A percentile compares a stretch with the other conserved stretches of the same genome.
Conservation (phyloP, 1,140 invertebrate species). For the Drosophila pallidifrons region DNA sequence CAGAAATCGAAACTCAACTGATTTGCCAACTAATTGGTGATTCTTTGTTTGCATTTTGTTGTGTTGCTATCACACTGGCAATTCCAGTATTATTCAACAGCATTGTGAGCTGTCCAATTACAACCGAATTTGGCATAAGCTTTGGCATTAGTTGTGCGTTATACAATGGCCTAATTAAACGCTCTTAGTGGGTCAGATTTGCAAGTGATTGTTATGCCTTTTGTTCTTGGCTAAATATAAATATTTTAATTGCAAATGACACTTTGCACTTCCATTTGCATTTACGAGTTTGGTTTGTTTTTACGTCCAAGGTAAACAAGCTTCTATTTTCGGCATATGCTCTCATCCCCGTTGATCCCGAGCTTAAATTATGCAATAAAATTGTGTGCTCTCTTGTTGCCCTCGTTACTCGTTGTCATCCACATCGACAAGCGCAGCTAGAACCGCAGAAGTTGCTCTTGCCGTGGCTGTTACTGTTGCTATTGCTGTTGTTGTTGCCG, state of each 20-base stretch:
- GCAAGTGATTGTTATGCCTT: not conserved
- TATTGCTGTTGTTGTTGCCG: constrained; percentile 19
- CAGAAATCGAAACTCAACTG: not conserved
- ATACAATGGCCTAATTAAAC: not conserved
- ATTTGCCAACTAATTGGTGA: constrained; percentile 4
- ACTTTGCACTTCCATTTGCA: not conserved
- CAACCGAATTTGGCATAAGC: not conserved
- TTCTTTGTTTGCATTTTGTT: not conserved
- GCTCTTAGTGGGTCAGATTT: not conserved
- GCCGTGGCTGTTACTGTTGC: no score
- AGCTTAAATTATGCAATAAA: constrained; percentile 24
- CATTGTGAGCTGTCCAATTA: not conserved
- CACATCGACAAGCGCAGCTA: not conserved
- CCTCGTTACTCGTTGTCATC: constrained; percentile 11
- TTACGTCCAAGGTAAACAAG: not conserved
- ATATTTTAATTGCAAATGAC: not conserved
- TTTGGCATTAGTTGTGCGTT: not conserved
- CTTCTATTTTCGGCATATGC: constrained; percentile 4
- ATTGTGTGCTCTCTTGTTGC: constrained; percentile 10
- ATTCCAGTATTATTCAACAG: constrained; percentile 7
- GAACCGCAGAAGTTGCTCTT: constrained; percentile 19
- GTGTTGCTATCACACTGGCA: not conserved
- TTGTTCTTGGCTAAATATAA: not conserved
- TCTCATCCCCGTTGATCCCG: constrained; percentile 19
- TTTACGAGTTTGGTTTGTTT: not conserved